phyloP scores from a whole-genome alignment of 2,797 vertebrate species.

The Artibeus lituratus region DNA sequence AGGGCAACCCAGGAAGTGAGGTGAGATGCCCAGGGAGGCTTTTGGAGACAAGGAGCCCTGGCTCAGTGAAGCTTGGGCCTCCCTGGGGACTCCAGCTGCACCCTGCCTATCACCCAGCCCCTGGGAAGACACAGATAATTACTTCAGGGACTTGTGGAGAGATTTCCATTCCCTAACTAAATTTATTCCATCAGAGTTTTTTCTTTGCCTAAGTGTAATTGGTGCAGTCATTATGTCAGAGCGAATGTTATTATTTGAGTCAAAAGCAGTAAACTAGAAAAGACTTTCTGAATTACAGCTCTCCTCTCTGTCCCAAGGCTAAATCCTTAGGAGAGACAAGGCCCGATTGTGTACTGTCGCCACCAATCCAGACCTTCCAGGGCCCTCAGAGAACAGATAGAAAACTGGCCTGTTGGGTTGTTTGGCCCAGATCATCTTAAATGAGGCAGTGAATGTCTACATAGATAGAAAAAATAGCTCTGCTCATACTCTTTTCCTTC shows the following conservation, averaged over 20 bases:
- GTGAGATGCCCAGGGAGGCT: neutral
- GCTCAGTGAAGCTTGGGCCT: neutral
- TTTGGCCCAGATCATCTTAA: neutral
- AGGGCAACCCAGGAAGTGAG: too few relatives aligned
- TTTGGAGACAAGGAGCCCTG: neutral
- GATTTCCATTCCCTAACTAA: neutral
- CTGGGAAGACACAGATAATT: neutral
- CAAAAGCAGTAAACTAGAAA: constrained; percentile 40
- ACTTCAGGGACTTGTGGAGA: neutral
- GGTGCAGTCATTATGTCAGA: constrained; percentile 9
- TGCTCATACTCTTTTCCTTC: neutral
- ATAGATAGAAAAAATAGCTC: neutral
- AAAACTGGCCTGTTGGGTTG: neutral
- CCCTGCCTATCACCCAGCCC: neutral
- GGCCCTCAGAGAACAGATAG: neutral
- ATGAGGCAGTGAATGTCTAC: neutral
- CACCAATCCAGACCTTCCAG: neutral
- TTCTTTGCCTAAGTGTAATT: constrained; percentile 31
- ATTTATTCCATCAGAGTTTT: constrained; percentile 10
- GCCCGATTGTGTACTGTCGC: neutral
- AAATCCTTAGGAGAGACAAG: neutral
- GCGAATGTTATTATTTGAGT: constrained; percentile 43
- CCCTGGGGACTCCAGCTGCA: neutral
- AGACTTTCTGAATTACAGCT: neutral
- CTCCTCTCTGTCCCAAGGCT: neutral